Conservation (phyloP, 2,888 invertebrate genomes). For the Bruchidius siliquastri region DNA sequence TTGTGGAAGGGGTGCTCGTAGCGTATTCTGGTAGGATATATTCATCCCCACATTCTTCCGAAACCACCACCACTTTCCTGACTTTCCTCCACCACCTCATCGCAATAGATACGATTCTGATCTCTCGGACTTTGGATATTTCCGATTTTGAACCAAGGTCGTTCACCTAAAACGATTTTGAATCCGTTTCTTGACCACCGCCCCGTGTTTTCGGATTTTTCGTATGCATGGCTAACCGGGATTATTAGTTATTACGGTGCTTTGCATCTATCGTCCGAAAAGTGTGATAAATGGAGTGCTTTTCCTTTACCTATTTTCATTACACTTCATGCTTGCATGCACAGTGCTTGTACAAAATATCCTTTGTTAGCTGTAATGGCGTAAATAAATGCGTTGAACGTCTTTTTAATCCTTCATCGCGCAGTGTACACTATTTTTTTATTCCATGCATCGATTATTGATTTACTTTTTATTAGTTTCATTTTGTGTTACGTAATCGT, state of each 20-base stretch:
- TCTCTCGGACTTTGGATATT: conserved; percentile 26
- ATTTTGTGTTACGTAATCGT: not conserved
- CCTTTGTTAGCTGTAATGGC: not conserved
- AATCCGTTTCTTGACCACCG: conserved; percentile 9
- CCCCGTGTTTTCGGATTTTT: not conserved
- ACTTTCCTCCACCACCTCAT: conserved; percentile 46
- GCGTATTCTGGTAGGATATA: conserved; percentile 49
- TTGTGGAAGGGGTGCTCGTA: conserved; percentile 50
- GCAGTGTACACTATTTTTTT: not conserved
- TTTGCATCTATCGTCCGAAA: not conserved
- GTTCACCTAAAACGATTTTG: conserved; percentile 37
- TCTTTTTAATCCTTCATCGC: not conserved
- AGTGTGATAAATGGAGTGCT: not conserved
- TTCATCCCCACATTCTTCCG: conserved; percentile 50
- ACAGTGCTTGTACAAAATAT: not conserved
- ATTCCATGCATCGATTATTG: not conserved
- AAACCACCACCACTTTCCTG: conserved; percentile 44
- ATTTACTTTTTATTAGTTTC: not conserved
- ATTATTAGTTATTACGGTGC: not conserved
- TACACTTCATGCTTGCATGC: not conserved
- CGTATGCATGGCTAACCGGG: not conserved
- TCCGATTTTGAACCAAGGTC: conserved; percentile 36
- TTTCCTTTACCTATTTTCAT: not conserved
- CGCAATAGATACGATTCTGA: conserved; percentile 40
- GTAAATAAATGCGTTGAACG: not conserved